A percentile compares a stretch with the other conserved stretches of the same genome.
Evolutionary conservation across 2,797 vertebrate species (phyloP).

Genomic region (Apogon hyalosoma): DNA sequence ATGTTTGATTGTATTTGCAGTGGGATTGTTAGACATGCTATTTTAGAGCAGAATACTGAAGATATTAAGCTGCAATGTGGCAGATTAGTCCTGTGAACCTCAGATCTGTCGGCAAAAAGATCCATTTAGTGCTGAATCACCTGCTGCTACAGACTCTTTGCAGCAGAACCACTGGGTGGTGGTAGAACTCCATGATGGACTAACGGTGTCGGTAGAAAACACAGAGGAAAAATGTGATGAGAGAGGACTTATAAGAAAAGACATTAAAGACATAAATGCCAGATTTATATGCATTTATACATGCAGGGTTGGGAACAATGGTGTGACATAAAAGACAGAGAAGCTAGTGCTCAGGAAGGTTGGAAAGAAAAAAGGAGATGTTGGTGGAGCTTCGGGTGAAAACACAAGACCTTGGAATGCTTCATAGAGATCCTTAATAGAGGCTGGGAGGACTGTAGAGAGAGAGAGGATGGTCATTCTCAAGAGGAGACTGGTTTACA

Average conservation of each 20-base stretch:
- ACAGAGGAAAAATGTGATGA: background rate
- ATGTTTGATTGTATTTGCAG: background rate
- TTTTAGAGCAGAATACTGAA: background rate
- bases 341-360: conserved; percentile 4
- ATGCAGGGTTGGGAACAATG: background rate
- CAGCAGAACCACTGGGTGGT: conserved; percentile 51
- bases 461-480: conserved; percentile 23
- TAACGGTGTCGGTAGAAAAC: background rate
- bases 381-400: background rate
- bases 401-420: conserved; percentile 4
- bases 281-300: background rate
- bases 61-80: conserved; percentile 2
- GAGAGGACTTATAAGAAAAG: background rate
- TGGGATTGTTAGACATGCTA: background rate
- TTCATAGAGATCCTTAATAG: conserved; percentile 8
- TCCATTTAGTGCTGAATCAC: conserved; percentile 25
- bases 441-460: conserved; percentile 17
- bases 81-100: conserved; percentile 5
- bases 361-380: background rate
- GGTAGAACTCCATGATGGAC: conserved; percentile 41
- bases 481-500: conserved; percentile 11
- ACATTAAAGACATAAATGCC: background rate
- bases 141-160: background rate
- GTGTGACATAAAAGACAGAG: background rate
- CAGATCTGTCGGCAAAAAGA: conserved; percentile 2